phyloP scores from a whole-genome alignment of 2,888 invertebrate genomes.

The Pterostichus niger region DNA sequence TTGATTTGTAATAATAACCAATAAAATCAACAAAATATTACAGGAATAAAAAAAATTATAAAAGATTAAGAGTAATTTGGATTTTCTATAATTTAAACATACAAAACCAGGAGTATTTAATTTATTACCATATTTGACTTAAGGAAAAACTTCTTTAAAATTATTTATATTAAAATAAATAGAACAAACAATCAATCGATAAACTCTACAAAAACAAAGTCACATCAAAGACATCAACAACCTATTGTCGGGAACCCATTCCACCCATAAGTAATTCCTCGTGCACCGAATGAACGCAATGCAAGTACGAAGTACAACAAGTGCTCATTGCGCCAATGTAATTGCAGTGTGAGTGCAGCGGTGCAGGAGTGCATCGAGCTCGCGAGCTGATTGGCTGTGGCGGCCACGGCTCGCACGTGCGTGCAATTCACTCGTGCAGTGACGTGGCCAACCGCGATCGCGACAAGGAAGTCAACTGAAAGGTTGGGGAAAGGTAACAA shows the following conservation, averaged over 20 bases:
- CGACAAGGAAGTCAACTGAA: background rate
- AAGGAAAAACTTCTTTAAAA: no score
- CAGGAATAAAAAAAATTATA: no score
- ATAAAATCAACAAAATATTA: no score
- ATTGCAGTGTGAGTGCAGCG: conserved; percentile 38
- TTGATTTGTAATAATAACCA: no score
- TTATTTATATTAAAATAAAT: no score
- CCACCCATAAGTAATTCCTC: background rate
- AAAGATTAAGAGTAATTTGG: no score
- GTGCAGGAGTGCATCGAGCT: conserved; percentile 50
- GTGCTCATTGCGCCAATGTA: conserved; percentile 62
- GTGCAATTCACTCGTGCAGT: background rate
- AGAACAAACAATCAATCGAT: no score
- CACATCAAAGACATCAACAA: no score
- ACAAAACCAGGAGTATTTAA: no score
- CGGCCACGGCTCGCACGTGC: conserved; percentile 28
- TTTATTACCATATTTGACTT: no score
- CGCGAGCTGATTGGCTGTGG: conserved; percentile 45
- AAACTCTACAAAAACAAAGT: no score
- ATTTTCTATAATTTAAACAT: no score
- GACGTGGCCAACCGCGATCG: conserved; percentile 2
- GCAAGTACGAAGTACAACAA: conserved; percentile 49
- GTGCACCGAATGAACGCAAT: conserved; percentile 42
- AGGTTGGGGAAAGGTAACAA: background rate
- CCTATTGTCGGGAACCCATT: conserved; percentile 28